Evolutionary conservation across 1,140 invertebrate species (phyloP).

Genomic region (Bicyclus anynana): DNA sequence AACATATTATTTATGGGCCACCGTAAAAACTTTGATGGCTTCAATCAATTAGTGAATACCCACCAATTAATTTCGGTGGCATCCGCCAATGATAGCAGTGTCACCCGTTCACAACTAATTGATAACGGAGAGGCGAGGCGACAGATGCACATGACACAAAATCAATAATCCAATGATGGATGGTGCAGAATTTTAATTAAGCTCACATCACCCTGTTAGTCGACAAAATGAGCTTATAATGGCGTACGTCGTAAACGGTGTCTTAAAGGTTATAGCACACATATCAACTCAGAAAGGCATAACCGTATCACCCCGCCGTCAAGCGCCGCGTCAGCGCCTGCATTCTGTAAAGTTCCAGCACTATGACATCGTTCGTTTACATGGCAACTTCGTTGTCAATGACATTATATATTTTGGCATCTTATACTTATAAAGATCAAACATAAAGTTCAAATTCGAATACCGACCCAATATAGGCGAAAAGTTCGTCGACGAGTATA

Average conservation of each 20-base stretch:
- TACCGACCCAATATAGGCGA: no score
- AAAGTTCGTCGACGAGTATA: no score
- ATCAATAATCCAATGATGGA: slow-evolving; percentile 69
- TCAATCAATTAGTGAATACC: slow-evolving; percentile 16
- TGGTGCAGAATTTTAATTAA: slow-evolving; percentile 70
- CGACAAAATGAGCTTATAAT: slow-evolving; percentile 68
- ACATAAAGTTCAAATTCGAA: no score
- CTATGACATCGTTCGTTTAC: no score
- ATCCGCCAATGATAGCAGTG: slow-evolving; percentile 37
- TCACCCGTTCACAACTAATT: slow-evolving; percentile 53
- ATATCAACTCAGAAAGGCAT: no score
- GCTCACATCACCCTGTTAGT: slow-evolving; percentile 61
- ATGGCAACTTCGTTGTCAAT: no score
- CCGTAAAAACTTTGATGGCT: not conserved
- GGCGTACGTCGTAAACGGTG: slow-evolving; percentile 33
- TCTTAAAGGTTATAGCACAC: not conserved
- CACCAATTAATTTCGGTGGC: slow-evolving; percentile 26
- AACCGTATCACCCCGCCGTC: no score
- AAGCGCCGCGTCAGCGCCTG: no score
- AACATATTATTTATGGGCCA: not conserved
- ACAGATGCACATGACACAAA: slow-evolving; percentile 64
- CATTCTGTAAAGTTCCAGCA: no score
- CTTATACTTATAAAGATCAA: no score
- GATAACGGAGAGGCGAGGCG: slow-evolving; percentile 52
- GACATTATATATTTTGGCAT: no score